These are phyloP conservation scores for Atrina japonica DNA, from an alignment of 2,888 invertebrate species.

Conservation along the genomic window DNA sequence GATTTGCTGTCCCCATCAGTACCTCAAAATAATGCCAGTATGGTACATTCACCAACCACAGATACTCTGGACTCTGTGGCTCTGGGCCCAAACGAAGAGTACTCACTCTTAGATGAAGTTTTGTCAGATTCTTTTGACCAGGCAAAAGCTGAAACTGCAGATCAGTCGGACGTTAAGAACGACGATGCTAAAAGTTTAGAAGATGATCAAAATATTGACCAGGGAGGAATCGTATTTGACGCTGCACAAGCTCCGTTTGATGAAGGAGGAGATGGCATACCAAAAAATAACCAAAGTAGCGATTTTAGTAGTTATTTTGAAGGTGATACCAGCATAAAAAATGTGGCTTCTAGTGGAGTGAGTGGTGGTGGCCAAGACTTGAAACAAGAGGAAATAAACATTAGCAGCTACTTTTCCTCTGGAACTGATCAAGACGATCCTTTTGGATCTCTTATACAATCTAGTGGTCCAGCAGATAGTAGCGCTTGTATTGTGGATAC, in stretches of 20 bases:
- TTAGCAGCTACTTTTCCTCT: conserved; percentile 71
- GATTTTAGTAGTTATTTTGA: no score
- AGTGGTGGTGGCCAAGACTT: no score
- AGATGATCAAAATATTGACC: no score
- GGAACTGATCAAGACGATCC: conserved; percentile 50
- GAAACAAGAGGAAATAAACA: conserved; percentile 17
- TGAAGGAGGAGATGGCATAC: no score
- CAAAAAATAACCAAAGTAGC: no score
- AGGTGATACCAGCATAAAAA: no score
- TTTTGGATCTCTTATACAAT: conserved; percentile 39
- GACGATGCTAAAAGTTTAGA: no score
- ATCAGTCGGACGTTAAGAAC: neutral
- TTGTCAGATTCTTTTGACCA: neutral
- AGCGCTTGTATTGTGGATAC: neutral
- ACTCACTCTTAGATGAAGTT: conserved; percentile 11
- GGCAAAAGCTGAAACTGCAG: neutral
- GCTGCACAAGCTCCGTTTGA: no score
- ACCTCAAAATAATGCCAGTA: conserved; percentile 12
- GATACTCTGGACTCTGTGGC: conserved; percentile 75
- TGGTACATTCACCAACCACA: conserved; percentile 73
- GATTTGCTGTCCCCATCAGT: conserved; percentile 1
- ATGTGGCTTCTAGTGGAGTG: no score
- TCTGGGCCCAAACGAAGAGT: conserved; percentile 56
- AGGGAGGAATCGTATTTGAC: no score
- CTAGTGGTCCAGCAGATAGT: neutral